Evolutionary conservation across 2,888 invertebrate species (phyloP).

Genomic region (Ryuthela nishihirai): DNA sequence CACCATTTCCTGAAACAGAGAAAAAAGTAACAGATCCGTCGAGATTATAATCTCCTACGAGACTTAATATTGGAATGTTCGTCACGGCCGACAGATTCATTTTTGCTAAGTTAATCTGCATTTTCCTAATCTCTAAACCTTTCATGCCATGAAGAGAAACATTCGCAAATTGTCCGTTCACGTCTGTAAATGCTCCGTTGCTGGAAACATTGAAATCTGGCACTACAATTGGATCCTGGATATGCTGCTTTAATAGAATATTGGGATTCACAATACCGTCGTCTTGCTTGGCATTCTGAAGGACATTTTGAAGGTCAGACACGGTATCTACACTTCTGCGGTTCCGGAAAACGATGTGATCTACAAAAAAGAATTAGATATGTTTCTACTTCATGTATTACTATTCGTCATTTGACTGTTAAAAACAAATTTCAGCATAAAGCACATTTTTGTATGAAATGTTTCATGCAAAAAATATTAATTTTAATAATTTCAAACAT

Average conservation of each 20-base stretch:
- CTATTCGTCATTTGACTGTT: no score
- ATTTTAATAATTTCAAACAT: no score
- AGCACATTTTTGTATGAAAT: no score
- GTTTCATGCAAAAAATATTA: no score
- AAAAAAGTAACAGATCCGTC: slow-evolving; percentile 59
- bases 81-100: slow-evolving; percentile 61
- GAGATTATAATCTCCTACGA: slow-evolving; percentile 65
- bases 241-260: slow-evolving; percentile 43
- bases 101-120: slow-evolving; percentile 66
- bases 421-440: no score
- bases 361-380: not conserved
- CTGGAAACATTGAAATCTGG: slow-evolving; percentile 61
- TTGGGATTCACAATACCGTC: slow-evolving; percentile 32
- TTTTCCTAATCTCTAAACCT: slow-evolving; percentile 68
- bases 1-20: slow-evolving; percentile 65
- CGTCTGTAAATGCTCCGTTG: slow-evolving; percentile 64
- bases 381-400: no score
- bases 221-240: slow-evolving; percentile 75
- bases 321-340: not conserved
- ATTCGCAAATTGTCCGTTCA: slow-evolving; percentile 66
- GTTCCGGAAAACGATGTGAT: not conserved
- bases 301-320: not conserved
- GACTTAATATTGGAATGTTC: slow-evolving; percentile 34
- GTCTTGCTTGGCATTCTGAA: slow-evolving; percentile 22
- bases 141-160: slow-evolving; percentile 70